A percentile compares a stretch with the other conserved stretches of the same genome.
Conservation (phyloP, 2,113 vertebrate species). For the Zosterops borbonicus region DNA sequence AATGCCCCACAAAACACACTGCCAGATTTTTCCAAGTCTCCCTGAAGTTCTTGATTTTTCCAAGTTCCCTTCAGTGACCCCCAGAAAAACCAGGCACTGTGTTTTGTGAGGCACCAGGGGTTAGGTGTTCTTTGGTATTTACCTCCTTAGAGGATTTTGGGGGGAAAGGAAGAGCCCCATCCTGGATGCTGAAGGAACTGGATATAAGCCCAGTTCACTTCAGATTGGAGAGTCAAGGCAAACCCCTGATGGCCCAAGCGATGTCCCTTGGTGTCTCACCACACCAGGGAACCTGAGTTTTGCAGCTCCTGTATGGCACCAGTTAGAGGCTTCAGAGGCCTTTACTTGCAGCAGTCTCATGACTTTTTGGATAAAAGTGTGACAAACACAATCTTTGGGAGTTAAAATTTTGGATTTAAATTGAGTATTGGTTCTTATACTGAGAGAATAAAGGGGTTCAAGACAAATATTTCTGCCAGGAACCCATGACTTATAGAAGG, state of each 20-base stretch:
- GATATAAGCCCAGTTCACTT: neutral
- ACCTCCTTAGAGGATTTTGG: neutral
- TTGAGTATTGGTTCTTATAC: neutral
- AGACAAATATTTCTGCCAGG: neutral
- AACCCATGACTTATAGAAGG: neutral
- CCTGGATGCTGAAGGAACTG: neutral
- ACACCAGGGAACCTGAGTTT: neutral
- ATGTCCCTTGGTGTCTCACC: neutral
- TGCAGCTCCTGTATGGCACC: neutral
- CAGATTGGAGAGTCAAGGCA: neutral
- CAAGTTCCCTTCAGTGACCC: neutral
- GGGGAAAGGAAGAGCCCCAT: neutral
- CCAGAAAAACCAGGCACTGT: neutral
- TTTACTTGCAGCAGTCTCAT: neutral
- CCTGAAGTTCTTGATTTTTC: neutral
- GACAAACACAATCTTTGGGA: neutral
- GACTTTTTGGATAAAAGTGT: neutral
- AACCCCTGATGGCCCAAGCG: accelerated
- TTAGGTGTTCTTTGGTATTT: neutral
- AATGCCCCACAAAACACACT: neutral
- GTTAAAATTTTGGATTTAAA: neutral
- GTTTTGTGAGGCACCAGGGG: neutral
- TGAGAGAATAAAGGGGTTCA: neutral
- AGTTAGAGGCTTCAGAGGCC: neutral
- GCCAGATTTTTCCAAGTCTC: neutral